Evolutionary conservation across 2,888 invertebrate species (phyloP), one percentile per base, ranked within the genome.

Genomic region (Eristalinus aeneus): DNA sequence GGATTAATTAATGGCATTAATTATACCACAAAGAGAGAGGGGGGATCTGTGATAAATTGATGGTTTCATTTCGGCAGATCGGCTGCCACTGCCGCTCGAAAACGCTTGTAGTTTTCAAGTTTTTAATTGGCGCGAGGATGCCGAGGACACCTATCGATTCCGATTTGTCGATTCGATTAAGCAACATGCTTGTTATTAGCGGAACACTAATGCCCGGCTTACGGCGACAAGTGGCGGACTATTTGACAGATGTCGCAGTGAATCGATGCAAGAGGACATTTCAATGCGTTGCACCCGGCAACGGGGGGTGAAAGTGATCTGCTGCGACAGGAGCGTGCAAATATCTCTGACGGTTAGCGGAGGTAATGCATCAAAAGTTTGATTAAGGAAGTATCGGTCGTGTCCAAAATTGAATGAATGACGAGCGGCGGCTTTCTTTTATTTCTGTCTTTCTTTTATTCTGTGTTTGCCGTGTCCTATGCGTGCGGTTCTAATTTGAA

Each of bases 1-100:
- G 67, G 54, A 68, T 61, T 78, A 78, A 74, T 78, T 68, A 78
- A 74, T 73, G 73, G 46, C 78, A 83, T 83, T 78, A 69, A 83
- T 83, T 83, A 78, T 60, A 34, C 63, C 67, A 56, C n/a, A 46
- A 16, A 39, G 39, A 6, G 27, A 27, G 27, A 27, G 27, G 5
- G 27, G 27, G 16, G 46, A 68, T 60, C 46, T 31, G 9, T 54
- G 65, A 76, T 76, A 54, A 67, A 76, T 67, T 72, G 23, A 65
- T 36, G 65, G 65, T 36, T 46, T 75, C 36, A 3, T 8, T 16
- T 16, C 16, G 46, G 46, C 27, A 46, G 46, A 16, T 46, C 16
- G n/a, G n/a, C n/a, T n/a, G n/a, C n/a, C n/a, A n/a, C n/a, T n/a
- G n/a, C n/a, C n/a, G 39, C n/a, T 16, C 39, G 39, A 39, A 16